Base-by-base conservation (phyloP, 1,140 invertebrate species). In the Drosophila sucinea region DNA sequence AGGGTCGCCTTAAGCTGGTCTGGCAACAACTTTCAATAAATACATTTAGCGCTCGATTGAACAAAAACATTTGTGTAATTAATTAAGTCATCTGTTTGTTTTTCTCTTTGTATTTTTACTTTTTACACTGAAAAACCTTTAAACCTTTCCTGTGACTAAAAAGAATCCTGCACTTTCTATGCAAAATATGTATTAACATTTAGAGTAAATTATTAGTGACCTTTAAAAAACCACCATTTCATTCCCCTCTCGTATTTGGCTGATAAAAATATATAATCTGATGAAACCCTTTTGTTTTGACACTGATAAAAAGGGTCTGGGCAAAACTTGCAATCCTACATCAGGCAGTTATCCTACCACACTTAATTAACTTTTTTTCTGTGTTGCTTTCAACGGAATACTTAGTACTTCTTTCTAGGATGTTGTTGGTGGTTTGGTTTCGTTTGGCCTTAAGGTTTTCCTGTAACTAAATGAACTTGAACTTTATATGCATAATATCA, bases 21-120 rank as follows among this genome's bases (percentile, higher is more conserved):
- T 32, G 67, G 72, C 64, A 35, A 66, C 78, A 82, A 80, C 70
- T 71, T 83, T 57, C 57, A 73, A 82, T 79, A 77, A 66, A 65
- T 65, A 67, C 80, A 69, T 58, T 73, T 56, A 72, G 55, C 73
- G 70, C 55, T 67, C 66, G 23, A 38, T 62, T 70, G 64, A 60
- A 73, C 56, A 62, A 63, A 73, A 77, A 29, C 60, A 75, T 81
- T 75, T 78, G 63, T 68, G 66, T 64, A 87, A 77, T 81, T 85
- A 85, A 86, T 86, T 74, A 77, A 73, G 69, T 64, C 69, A 68
- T 75, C 77, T 71, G 58, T 55, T 47, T 41, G 57, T 61, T 70
- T 77, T 69, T 60, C 60, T 47, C 35, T 17, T 33, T 70, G 57
- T 23, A 51, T 23, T 51, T 51, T 3, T 51, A 27, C 23, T 17